Conservation (phyloP, 2,113 vertebrate species). For the Tragulus kanchil region DNA sequence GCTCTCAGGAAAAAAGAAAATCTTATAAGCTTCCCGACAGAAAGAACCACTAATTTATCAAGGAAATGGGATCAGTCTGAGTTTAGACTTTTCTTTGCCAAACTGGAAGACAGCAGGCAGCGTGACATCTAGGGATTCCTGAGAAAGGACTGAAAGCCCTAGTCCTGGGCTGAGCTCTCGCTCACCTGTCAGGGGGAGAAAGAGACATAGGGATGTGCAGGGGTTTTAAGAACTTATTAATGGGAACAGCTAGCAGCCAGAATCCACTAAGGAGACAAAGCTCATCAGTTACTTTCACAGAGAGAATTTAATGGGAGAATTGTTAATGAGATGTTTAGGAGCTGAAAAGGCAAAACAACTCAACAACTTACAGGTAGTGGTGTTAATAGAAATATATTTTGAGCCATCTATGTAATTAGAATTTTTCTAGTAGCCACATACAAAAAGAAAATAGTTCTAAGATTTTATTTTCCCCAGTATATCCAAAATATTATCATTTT, state of each 20-base stretch:
- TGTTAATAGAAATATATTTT: neutral
- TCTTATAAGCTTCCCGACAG: neutral
- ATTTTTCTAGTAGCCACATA: neutral
- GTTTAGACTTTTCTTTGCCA: conserved; percentile 41
- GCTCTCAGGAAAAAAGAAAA: conserved; percentile 1
- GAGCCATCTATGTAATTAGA: neutral
- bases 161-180: neutral
- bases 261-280: conserved; percentile 42
- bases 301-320: conserved; percentile 61
- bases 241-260: conserved; percentile 45
- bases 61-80: conserved; percentile 1
- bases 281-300: conserved; percentile 40
- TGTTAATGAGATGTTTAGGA: conserved; percentile 53
- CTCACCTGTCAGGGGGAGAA: neutral
- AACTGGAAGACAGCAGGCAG: neutral
- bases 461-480: neutral
- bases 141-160: neutral
- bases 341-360: conserved; percentile 26
- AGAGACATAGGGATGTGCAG: neutral
- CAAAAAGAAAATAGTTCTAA: conserved; percentile 16
- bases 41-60: conserved; percentile 21
- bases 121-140: neutral
- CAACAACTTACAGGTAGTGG: neutral
- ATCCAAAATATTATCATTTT: neutral
- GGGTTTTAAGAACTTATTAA: conserved; percentile 48